Percentiles rank a stretch among this genome's conserved stretches.
Conservation (phyloP, 2,888 invertebrate genomes). For the Chalcosyrphus nemorum region DNA sequence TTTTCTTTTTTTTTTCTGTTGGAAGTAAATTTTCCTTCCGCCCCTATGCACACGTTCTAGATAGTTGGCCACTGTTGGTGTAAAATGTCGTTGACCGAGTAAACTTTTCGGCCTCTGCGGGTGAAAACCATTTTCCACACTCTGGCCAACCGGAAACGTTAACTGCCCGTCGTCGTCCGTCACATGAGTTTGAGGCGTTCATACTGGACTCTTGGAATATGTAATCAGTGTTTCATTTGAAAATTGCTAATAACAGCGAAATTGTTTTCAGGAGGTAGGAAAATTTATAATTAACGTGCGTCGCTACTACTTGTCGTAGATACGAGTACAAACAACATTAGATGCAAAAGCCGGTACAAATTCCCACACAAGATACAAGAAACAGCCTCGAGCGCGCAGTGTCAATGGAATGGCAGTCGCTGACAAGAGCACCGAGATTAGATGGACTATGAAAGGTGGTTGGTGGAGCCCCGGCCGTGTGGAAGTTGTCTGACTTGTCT, state of each 20-base stretch:
- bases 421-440: slow-evolving; percentile 45
- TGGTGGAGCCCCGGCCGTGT: slow-evolving; percentile 1
- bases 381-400: neutral
- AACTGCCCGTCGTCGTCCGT: slow-evolving; percentile 60
- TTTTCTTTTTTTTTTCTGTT: too few relatives aligned
- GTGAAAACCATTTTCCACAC: slow-evolving; percentile 62
- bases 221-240: slow-evolving; percentile 40
- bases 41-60: slow-evolving; percentile 8
- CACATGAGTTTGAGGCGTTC: slow-evolving; percentile 36
- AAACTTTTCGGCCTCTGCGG: slow-evolving; percentile 61
- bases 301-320: too few relatives aligned
- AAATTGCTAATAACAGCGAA: slow-evolving; percentile 24
- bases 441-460: slow-evolving; percentile 12
- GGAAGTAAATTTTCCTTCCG: slow-evolving; percentile 14
- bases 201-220: neutral
- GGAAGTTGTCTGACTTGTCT: slow-evolving; percentile 50
- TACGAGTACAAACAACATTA: neutral
- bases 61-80: neutral
- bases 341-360: slow-evolving; percentile 21
- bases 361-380: neutral
- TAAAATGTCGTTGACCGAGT: slow-evolving; percentile 61
- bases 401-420: slow-evolving; percentile 10
- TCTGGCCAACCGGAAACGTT: slow-evolving; percentile 58
- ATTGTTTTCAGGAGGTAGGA: neutral
- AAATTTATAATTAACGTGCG: neutral